A percentile compares a stretch with the other conserved stretches of the same genome.
Evolutionary conservation across 2,113 vertebrate genomes (phyloP).

Genomic region (Arizona elegans): DNA sequence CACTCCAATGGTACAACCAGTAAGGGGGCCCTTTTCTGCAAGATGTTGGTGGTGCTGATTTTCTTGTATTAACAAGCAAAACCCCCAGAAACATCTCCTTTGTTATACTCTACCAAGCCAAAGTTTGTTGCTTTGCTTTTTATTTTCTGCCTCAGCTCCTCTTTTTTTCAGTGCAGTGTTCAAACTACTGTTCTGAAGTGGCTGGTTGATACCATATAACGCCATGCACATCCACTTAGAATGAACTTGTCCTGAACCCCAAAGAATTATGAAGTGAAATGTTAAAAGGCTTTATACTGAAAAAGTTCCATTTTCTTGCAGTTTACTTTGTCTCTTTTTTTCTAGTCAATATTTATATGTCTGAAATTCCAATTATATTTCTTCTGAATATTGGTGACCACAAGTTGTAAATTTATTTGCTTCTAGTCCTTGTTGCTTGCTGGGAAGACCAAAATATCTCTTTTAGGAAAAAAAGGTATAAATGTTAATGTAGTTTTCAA

Average conservation of each 20-base stretch:
- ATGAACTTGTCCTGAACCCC: neutral
- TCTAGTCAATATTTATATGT: neutral
- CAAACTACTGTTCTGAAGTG: neutral
- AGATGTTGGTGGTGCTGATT: neutral
- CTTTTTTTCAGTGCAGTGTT: neutral
- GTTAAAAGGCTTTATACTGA: neutral
- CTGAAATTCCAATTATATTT: neutral
- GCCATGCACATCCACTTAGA: neutral
- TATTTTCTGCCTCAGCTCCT: neutral
- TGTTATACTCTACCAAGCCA: no score
- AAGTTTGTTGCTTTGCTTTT: neutral
- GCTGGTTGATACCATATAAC: neutral
- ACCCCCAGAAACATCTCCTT: neutral
- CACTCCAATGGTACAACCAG: neutral
- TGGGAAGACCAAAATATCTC: neutral
- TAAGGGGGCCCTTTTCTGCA: neutral
- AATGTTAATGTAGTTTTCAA: neutral
- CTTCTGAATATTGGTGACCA: neutral
- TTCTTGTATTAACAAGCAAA: neutral
- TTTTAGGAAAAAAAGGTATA: neutral
- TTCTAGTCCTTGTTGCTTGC: neutral
- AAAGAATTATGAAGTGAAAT: neutral
- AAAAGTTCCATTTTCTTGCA: neutral
- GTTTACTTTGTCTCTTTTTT: neutral
- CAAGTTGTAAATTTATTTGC: neutral